phyloP scores from a whole-genome alignment of 2,888 invertebrate genomes.

The Aplocera efformata region DNA sequence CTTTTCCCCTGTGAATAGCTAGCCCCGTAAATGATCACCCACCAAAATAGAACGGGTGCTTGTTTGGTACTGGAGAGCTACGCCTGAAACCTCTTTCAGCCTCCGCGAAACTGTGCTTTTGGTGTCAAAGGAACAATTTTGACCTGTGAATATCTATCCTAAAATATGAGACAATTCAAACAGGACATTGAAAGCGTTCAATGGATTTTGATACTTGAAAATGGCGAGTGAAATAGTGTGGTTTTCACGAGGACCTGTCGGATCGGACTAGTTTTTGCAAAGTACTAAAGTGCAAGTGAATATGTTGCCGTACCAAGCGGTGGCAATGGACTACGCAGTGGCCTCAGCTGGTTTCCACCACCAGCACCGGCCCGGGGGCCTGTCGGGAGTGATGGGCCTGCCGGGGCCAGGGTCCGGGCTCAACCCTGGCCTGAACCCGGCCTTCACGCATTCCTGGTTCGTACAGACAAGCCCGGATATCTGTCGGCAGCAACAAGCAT shows the following conservation, averaged over 20 bases:
- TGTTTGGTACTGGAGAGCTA: conserved; percentile 68
- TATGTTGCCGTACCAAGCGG: conserved; percentile 93
- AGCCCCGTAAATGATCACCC: conserved; percentile 68
- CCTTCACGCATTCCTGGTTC: conserved; percentile 97
- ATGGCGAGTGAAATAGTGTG: conserved; percentile 46
- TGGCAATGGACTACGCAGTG: conserved; percentile 92
- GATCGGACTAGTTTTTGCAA: conserved; percentile 39
- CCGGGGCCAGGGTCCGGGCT: conserved; percentile 73
- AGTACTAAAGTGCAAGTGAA: conserved; percentile 47
- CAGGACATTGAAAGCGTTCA: conserved; percentile 29
- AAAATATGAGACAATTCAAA: conserved; percentile 6
- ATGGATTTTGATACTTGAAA: conserved; percentile 42
- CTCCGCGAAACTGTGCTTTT: conserved; percentile 15
- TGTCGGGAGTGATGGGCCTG: conserved; percentile 80
- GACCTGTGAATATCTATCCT: conserved; percentile 13
- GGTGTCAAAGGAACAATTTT: conserved; percentile 8
- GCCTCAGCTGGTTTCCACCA: conserved; percentile 76
- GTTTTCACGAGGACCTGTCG: conserved; percentile 38
- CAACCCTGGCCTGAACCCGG: conserved; percentile 82
- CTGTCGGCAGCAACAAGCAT: conserved; percentile 90
- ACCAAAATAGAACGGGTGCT: conserved; percentile 65
- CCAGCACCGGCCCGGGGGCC: conserved; percentile 75
- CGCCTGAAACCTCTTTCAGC: conserved; percentile 37
- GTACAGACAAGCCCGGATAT: conserved; percentile 93
- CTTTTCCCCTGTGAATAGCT: conserved; percentile 77